Evolutionary conservation across 2,113 vertebrate genomes (phyloP).

Genomic region (Zootoca vivipara): DNA sequence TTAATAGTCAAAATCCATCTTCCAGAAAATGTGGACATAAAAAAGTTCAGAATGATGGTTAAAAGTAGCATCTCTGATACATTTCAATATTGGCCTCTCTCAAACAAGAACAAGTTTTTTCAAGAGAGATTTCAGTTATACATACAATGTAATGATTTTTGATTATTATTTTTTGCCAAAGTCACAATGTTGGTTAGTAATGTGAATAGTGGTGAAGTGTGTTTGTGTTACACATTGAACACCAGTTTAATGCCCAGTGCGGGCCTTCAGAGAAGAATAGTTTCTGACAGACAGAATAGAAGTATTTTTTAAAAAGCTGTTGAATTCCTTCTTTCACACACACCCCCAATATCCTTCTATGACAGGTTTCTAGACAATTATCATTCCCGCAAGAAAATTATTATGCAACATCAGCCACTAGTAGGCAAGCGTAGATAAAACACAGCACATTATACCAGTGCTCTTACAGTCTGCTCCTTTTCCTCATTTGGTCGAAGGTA

Average conservation of each 20-base stretch:
- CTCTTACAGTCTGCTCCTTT: background rate
- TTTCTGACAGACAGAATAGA: slow-evolving; percentile 37
- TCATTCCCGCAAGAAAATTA: background rate
- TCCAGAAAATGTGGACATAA: slow-evolving; percentile 89
- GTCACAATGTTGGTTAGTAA: slow-evolving; percentile 52
- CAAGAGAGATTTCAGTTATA: slow-evolving; percentile 68
- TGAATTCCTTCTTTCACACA: slow-evolving; percentile 27
- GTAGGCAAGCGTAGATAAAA: slow-evolving; percentile 9
- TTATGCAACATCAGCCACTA: background rate
- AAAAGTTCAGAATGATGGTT: slow-evolving; percentile 76
- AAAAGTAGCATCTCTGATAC: slow-evolving; percentile 73
- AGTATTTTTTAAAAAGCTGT: slow-evolving; percentile 37
- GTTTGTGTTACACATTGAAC: slow-evolving; percentile 50
- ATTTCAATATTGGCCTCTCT: slow-evolving; percentile 69
- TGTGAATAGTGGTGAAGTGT: slow-evolving; percentile 35
- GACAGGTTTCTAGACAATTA: background rate
- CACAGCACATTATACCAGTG: background rate
- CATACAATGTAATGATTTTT: slow-evolving; percentile 57
- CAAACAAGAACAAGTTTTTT: slow-evolving; percentile 66
- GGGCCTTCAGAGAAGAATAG: slow-evolving; percentile 30
- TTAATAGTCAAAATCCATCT: slow-evolving; percentile 99
- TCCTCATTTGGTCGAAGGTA: background rate
- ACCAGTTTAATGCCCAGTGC: slow-evolving; percentile 41
- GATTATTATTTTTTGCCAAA: slow-evolving; percentile 29
- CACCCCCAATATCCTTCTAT: background rate